phyloP scores from a whole-genome alignment of 2,888 invertebrate species.

The Epistrophe grossulariae region DNA sequence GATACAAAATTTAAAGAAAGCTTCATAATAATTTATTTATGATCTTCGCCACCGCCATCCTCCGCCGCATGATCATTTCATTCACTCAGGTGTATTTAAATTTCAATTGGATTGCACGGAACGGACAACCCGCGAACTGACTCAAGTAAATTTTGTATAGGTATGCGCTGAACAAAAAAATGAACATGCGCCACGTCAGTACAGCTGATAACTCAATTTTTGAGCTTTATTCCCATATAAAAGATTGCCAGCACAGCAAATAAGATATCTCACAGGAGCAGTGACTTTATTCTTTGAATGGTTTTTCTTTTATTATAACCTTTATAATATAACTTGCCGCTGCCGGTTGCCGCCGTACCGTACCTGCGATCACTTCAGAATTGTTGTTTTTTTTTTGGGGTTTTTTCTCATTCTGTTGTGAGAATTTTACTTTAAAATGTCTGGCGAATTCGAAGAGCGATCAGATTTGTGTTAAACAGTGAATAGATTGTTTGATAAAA shows the following conservation, averaged over 20 bases:
- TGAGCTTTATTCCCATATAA: conserved; percentile 49
- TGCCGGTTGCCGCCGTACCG: neutral
- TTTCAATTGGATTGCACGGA: conserved; percentile 24
- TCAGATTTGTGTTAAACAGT: conserved; percentile 36
- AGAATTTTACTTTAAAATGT: conserved; percentile 53
- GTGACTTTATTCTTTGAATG: conserved; percentile 26
- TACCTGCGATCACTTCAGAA: conserved; percentile 46
- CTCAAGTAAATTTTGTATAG: conserved; percentile 36
- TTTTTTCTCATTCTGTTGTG: conserved; percentile 22
- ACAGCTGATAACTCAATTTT: conserved; percentile 62
- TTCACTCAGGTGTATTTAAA: conserved; percentile 61
- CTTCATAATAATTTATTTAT: conserved; percentile 45
- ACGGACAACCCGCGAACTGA: neutral
- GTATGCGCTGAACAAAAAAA: conserved; percentile 38
- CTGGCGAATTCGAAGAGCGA: conserved; percentile 38
- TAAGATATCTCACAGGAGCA: conserved; percentile 42
- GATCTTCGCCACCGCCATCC: neutral
- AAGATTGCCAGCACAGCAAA: neutral
- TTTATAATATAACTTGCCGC: conserved; percentile 18
- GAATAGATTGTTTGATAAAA: conserved; percentile 26
- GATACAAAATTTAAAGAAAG: neutral
- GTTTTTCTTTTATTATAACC: conserved; percentile 39
- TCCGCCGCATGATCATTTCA: neutral
- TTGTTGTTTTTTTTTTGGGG: neutral
- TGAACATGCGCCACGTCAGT: conserved; percentile 65